Conservation (phyloP, 1,140 invertebrate genomes). For the Cydia pomonella region DNA sequence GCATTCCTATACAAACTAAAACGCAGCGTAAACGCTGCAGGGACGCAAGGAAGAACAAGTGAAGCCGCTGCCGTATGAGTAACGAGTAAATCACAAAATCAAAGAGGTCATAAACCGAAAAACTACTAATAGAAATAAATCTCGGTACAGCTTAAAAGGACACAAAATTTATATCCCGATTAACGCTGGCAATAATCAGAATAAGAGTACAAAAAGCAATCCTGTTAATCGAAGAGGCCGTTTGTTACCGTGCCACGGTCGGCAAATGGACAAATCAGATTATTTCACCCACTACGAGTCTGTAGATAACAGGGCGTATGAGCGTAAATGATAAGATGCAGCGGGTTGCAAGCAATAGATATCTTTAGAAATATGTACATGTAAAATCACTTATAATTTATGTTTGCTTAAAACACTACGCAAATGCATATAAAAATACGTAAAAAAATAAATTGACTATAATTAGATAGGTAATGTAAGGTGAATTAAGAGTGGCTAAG, state of each 20-base stretch:
- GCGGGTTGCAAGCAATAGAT: conserved; percentile 33
- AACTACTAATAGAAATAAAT: conserved; percentile 29
- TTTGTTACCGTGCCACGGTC: conserved; percentile 70
- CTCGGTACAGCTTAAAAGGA: background rate
- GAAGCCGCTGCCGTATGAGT: no score
- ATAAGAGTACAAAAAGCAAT: conserved; percentile 71
- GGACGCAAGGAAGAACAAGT: no score
- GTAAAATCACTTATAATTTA: no score
- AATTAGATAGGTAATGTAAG: no score
- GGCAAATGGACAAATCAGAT: conserved; percentile 80
- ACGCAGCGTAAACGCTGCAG: no score
- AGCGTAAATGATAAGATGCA: conserved; percentile 38
- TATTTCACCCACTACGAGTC: conserved; percentile 78
- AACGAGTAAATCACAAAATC: no score
- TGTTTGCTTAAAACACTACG: no score
- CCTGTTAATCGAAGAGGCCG: conserved; percentile 74
- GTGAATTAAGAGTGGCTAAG: no score
- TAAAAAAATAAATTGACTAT: no score
- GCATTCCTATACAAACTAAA: no score
- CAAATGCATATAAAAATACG: no score
- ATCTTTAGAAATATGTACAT: background rate
- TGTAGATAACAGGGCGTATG: conserved; percentile 65
- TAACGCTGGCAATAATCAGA: conserved; percentile 54
- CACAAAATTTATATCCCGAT: conserved; percentile 28
- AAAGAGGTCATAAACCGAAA: background rate